A percentile compares a stretch with the other conserved stretches of the same genome.
These are phyloP conservation scores for Noctuana brunneofusca DNA, from an alignment of 2,888 invertebrate species.

Conservation along the genomic window DNA sequence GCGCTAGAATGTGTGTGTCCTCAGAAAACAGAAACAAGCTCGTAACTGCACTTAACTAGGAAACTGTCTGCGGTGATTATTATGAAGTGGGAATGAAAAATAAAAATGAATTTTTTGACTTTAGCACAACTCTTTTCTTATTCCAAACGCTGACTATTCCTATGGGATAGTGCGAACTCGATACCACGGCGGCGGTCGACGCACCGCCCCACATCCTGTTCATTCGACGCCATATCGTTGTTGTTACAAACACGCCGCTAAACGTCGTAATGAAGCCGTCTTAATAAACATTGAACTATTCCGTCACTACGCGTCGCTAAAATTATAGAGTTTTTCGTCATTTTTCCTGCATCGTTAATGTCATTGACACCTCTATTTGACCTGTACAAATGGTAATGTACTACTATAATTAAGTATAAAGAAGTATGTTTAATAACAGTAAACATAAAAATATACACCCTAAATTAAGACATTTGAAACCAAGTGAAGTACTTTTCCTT, in stretches of 20 bases:
- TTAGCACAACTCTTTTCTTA: no score
- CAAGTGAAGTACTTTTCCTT: no score
- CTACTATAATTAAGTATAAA: not conserved
- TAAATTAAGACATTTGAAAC: no score
- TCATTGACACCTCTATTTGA: not conserved
- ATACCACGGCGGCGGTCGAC: conserved; percentile 64
- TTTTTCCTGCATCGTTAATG: not conserved
- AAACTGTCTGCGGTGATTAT: no score
- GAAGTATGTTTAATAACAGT: not conserved
- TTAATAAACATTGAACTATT: conserved; percentile 13
- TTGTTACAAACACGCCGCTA: conserved; percentile 46
- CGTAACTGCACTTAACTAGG: no score
- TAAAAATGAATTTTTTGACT: no score
- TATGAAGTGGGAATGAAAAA: no score
- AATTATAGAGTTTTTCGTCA: not conserved
- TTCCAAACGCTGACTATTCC: conserved; percentile 42
- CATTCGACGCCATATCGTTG: conserved; percentile 60
- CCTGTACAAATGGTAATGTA: not conserved
- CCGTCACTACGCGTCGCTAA: conserved; percentile 16
- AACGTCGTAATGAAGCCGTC: conserved; percentile 26
- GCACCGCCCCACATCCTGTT: conserved; percentile 71
- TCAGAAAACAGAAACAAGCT: no score
- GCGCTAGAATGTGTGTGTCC: not conserved
- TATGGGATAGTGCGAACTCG: conserved; percentile 56
- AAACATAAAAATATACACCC: no score